Base-by-base conservation (phyloP, 2,888 invertebrate species). In the Napeogenes sylphis region DNA sequence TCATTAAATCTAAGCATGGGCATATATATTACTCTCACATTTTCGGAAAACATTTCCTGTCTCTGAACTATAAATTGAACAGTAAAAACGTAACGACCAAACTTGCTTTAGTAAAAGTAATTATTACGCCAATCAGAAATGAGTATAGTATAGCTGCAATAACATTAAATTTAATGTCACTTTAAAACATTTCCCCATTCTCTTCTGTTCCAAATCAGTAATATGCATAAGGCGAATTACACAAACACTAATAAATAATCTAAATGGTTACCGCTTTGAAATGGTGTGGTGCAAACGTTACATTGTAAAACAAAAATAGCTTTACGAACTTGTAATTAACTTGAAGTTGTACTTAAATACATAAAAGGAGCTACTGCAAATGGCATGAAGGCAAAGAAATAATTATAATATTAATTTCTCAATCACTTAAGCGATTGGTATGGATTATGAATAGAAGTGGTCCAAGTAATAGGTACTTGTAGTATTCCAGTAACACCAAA, bases 261-360 rank as follows among this genome's bases (percentile, higher is more conserved):
- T 58, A 58, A 61, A 64, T 45, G 55, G 56, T 56, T 38, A 55
- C 21, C 51, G 42, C 65, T 65, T 61, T 54, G 67, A 65, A 67
- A 67, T 46, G 35, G 47, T 46, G 61, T 45, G 56, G 56, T 72
- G 75, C 76, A 76, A 74, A 63, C 78, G 73, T 75, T 75, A 76
- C 72, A 80, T 81, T 82, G 79, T 84, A 67, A 69, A 73, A 76
- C 79, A 78, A 77, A 83, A 82, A 83, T 82, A 82, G 81, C 71
- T 63, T 64, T 56, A 30, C 30, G 10, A 30, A 30, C 30, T 30
- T 5, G 30, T 51, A 51, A 51, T 21, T 51, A 51, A n/a, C 30
- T 51, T 30, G 21, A 14, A 47, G 47, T 21, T 47, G 30, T n/a
- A 30, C 51, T n/a, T 3, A 30, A 30, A 21, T 51, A n/a, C 51